Evolutionary conservation across 2,888 invertebrate genomes (phyloP).

Genomic region (Sacculina carcini): DNA sequence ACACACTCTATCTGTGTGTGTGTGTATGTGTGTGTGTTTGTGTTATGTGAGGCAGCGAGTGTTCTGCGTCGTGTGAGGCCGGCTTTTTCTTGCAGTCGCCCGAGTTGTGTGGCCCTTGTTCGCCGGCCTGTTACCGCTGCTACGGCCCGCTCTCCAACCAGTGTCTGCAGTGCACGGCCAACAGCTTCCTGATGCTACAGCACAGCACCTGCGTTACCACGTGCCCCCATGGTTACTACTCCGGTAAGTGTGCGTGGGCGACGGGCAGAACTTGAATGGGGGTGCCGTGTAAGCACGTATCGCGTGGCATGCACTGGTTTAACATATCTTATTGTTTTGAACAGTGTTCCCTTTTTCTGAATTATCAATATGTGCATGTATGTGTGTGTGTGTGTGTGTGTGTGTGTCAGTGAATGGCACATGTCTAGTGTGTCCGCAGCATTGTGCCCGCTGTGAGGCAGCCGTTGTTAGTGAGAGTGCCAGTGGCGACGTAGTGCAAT

Average conservation of each 20-base stretch:
- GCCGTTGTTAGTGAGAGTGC: no score
- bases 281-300: no score
- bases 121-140: slow-evolving; percentile 37
- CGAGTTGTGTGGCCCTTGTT: slow-evolving; percentile 40
- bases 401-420: slow-evolving; percentile 17
- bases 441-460: slow-evolving; percentile 38
- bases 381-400: no score
- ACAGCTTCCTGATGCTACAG: slow-evolving; percentile 16
- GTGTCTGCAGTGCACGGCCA: slow-evolving; percentile 18
- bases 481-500: slow-evolving; percentile 40
- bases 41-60: no score
- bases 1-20: no score
- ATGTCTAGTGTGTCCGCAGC: slow-evolving; percentile 36
- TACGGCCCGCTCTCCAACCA: slow-evolving; percentile 22
- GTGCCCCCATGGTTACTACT: slow-evolving; percentile 60
- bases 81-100: slow-evolving; percentile 58
- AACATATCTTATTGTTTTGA: no score
- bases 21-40: no score
- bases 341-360: background rate
- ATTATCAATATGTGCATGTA: background rate
- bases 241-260: background rate
- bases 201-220: slow-evolving; percentile 31
- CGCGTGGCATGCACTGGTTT: no score
- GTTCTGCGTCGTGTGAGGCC: background rate
- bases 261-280: no score